Conservation (phyloP, 2,797 vertebrate genomes). For the Halcyon leucocephala region DNA sequence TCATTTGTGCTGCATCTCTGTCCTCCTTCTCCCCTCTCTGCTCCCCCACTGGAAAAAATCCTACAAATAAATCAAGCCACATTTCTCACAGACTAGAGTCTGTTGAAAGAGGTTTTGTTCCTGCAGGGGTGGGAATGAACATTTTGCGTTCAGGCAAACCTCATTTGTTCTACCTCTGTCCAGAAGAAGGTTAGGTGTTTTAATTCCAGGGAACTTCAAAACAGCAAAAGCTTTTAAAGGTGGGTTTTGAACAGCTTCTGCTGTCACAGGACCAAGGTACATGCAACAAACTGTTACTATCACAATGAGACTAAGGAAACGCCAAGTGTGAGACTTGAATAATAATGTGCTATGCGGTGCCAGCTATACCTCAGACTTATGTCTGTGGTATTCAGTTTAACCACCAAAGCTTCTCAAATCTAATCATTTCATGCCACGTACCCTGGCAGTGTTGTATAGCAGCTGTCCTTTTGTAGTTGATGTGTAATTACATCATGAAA, state of each 20-base stretch:
- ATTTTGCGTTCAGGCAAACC: neutral
- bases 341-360: constrained; percentile 16
- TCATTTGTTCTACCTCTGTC: neutral
- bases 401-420: constrained; percentile 51
- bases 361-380: constrained; percentile 63
- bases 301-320: constrained; percentile 41
- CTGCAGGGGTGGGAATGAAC: neutral
- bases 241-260: constrained; percentile 22
- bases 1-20: neutral
- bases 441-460: constrained; percentile 45
- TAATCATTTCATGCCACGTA: constrained; percentile 47
- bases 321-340: constrained; percentile 49
- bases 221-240: neutral
- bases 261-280: constrained; percentile 12
- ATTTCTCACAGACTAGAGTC: neutral
- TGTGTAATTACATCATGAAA: constrained; percentile 58
- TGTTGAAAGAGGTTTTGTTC: neutral
- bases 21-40: neutral
- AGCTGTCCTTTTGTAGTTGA: constrained; percentile 57
- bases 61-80: constrained; percentile 24
- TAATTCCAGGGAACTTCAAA: constrained; percentile 23
- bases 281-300: constrained; percentile 45
- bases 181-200: neutral
- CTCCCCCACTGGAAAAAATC: neutral
- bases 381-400: constrained; percentile 71